Conservation (phyloP, 2,888 invertebrate genomes). For the Stegophylla sp. region DNA sequence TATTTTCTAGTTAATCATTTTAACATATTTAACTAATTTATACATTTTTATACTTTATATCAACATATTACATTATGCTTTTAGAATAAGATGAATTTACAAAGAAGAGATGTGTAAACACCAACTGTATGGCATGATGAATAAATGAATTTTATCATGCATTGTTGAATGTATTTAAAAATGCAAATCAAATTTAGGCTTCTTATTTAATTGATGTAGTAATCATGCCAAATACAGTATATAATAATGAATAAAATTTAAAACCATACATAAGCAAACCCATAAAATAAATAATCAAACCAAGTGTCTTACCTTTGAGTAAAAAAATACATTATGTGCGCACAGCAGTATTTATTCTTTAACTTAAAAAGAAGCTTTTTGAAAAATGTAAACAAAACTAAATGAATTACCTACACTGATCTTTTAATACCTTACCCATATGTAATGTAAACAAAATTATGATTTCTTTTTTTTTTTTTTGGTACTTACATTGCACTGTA, state of each 20-base stretch:
- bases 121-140: no score
- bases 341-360: conserved; percentile 36
- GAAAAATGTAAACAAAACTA: conserved; percentile 49
- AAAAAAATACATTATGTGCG: conserved; percentile 19
- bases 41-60: background rate
- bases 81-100: no score
- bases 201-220: conserved; percentile 5
- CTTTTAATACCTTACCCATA: conserved; percentile 39
- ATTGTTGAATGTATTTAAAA: background rate
- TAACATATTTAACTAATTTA: background rate
- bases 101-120: no score
- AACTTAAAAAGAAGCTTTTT: conserved; percentile 49
- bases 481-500: conserved; percentile 54
- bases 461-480: conserved; percentile 2
- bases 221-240: conserved; percentile 43
- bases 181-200: background rate
- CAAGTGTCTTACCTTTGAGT: conserved; percentile 44
- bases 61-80: no score
- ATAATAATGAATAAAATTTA: conserved; percentile 14
- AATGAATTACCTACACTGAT: conserved; percentile 44
- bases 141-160: background rate
- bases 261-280: conserved; percentile 41
- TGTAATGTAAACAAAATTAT: conserved; percentile 53
- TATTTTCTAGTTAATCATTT: background rate
- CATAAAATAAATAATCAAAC: conserved; percentile 44